Conservation (phyloP, 2,888 invertebrate species). For the Oasisia sp. region DNA sequence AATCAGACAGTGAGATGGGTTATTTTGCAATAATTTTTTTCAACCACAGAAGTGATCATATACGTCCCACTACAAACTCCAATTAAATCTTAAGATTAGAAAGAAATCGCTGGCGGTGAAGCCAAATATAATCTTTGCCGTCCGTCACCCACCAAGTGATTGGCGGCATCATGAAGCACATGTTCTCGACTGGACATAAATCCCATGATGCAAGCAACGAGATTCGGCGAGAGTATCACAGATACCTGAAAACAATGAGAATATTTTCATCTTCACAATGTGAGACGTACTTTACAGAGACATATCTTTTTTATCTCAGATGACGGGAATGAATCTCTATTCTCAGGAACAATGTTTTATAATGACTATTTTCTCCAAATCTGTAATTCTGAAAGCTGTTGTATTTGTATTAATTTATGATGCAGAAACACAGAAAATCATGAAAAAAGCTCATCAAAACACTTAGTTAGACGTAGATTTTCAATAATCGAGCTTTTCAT, state of each 20-base stretch:
- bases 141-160: not conserved
- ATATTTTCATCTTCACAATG: not conserved
- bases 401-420: not conserved
- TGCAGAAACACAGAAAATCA: no score
- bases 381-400: not conserved
- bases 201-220: not conserved
- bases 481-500: not conserved
- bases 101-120: not conserved
- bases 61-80: no score
- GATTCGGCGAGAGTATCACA: not conserved
- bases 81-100: not conserved
- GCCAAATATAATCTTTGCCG: not conserved
- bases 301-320: not conserved
- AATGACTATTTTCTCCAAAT: not conserved
- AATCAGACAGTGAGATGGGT: no score
- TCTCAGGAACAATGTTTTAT: not conserved
- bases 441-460: no score
- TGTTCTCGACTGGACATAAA: not conserved
- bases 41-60: no score
- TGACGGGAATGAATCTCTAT: not conserved
- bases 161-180: not conserved
- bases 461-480: not conserved
- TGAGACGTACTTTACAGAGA: not conserved
- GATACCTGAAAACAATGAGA: not conserved
- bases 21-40: no score